These are phyloP conservation scores for Phylloscopus whistleri DNA, from an alignment of 2,113 vertebrate species.

Conservation along the genomic window DNA sequence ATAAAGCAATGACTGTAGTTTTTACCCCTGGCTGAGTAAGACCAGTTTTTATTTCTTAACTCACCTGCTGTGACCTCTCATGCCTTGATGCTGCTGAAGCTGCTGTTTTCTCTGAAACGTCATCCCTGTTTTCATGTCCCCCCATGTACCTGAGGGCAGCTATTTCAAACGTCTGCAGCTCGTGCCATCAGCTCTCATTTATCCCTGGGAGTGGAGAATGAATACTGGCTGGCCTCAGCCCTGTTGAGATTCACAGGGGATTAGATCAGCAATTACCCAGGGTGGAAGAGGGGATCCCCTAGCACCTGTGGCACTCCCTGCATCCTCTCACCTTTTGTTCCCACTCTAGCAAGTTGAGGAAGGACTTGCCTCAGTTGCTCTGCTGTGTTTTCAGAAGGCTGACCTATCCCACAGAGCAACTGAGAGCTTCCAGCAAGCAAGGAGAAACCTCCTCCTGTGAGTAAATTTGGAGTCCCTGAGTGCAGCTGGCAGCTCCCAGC, in stretches of 20 bases:
- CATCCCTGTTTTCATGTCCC: not conserved
- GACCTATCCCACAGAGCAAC: not conserved
- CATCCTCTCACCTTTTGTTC: not conserved
- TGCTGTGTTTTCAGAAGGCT: not conserved
- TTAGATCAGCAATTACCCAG: not conserved
- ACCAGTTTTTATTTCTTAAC: not conserved
- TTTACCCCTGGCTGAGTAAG: not conserved
- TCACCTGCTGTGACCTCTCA: not conserved
- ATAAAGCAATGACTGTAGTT: not conserved
- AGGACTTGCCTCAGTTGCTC: not conserved
- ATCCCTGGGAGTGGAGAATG: not conserved
- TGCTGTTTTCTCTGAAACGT: not conserved
- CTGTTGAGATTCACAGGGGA: not conserved
- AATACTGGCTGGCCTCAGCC: not conserved
- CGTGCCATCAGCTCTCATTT: not conserved
- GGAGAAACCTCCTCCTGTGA: not conserved
- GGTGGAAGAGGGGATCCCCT: too few species aligned
- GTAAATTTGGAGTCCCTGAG: not conserved
- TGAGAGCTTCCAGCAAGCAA: not conserved
- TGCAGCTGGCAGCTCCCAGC: not conserved
- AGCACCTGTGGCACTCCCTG: not conserved
- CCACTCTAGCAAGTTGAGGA: not conserved
- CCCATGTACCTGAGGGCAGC: not conserved
- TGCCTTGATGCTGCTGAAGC: not conserved
- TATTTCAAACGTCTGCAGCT: not conserved